Evolutionary conservation across 2,888 invertebrate genomes (phyloP), one percentile per base, ranked within the genome.

Genomic region (Platycheirus albimanus): DNA sequence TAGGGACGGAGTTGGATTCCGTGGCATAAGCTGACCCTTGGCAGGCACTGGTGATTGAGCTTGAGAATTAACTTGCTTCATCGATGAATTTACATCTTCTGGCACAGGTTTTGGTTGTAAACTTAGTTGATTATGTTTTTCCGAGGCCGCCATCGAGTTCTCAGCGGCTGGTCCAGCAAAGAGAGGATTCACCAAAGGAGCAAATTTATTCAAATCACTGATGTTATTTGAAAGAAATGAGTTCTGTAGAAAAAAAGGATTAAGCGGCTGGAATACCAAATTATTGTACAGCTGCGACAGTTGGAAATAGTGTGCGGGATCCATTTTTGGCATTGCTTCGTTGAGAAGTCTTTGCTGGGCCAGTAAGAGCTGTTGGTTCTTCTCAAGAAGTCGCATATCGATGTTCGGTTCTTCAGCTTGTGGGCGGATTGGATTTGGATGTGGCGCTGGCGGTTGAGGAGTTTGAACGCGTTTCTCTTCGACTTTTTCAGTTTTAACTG

Each of bases 301-400:
- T 86, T 94, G 94, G 86, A 93, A 92, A 63, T 93, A 92, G 20
- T 91, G 89, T 41, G 88, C 86, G 0, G 93, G 93, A 87, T 94
- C 94, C 13, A 94, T 91, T 89, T 94, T 93, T 7, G 93, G 93
- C 11, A 93, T 90, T 0, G 93, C 91, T 52, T 91, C 92, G 87
- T 94, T 94, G 10, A 94, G 90, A 0, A 95, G 90, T 77, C 94
- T 93, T 86, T 95, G 95, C 84, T 95, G 95, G 6, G 94, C 94
- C 8, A 93, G 86, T 0, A 93, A 89, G 33, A 95, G 89, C 58
- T 94, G 92, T 87, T 93, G 92, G 5, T 93, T 92, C 71, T 93
- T 93, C 86, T 93, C 92, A 77, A 91, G 92, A 47, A 91, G 91
- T 49, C 91, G 89, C 6, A 87, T 43, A 58, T 89, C 88, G 4